A percentile compares a stretch with the other conserved stretches of the same genome.
These are phyloP conservation scores for Drosophila siamana DNA, from an alignment of 2,888 invertebrate genomes.

Conservation along the genomic window DNA sequence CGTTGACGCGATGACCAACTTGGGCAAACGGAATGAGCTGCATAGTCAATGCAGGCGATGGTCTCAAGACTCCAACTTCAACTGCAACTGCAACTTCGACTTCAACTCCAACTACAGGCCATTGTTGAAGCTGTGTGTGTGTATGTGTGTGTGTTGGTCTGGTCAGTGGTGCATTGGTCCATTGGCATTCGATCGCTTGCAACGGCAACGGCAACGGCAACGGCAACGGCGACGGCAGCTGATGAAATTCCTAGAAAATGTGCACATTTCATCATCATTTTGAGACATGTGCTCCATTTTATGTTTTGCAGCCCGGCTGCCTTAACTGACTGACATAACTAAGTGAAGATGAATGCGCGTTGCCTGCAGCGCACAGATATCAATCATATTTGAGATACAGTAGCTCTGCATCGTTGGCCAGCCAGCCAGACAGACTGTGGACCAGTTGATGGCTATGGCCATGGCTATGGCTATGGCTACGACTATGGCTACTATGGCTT, in stretches of 20 bases:
- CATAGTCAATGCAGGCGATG: slow-evolving; percentile 61
- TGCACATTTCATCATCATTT: slow-evolving; percentile 83
- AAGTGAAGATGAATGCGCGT: slow-evolving; percentile 81
- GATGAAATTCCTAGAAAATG: slow-evolving; percentile 79
- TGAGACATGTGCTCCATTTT: slow-evolving; percentile 84
- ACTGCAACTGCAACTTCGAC: slow-evolving; percentile 2
- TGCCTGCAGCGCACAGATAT: slow-evolving; percentile 75
- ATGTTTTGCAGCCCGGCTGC: slow-evolving; percentile 57
- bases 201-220: slow-evolving; percentile 20
- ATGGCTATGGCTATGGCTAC: slow-evolving; percentile 50
- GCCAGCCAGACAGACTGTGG: slow-evolving; percentile 5
- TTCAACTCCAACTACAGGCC: slow-evolving; percentile 3
- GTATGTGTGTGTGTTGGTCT: slow-evolving; percentile 19
- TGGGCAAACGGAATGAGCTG: slow-evolving; percentile 79
- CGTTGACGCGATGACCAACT: slow-evolving; percentile 74
- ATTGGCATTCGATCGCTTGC: slow-evolving; percentile 63
- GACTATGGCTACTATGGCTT: slow-evolving; percentile 44
- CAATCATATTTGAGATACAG: slow-evolving; percentile 82
- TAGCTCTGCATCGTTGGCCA: slow-evolving; percentile 40
- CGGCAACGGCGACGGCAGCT: slow-evolving; percentile 19
- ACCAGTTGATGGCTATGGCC: slow-evolving; percentile 31
- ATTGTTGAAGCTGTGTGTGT: slow-evolving; percentile 4
- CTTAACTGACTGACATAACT: slow-evolving; percentile 82
- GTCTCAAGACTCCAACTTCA: slow-evolving; percentile 25
- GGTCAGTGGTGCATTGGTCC: slow-evolving; percentile 24